These are phyloP conservation scores for Elephantulus edwardii DNA, from an alignment of 2,113 vertebrate genomes.

Conservation along the genomic window DNA sequence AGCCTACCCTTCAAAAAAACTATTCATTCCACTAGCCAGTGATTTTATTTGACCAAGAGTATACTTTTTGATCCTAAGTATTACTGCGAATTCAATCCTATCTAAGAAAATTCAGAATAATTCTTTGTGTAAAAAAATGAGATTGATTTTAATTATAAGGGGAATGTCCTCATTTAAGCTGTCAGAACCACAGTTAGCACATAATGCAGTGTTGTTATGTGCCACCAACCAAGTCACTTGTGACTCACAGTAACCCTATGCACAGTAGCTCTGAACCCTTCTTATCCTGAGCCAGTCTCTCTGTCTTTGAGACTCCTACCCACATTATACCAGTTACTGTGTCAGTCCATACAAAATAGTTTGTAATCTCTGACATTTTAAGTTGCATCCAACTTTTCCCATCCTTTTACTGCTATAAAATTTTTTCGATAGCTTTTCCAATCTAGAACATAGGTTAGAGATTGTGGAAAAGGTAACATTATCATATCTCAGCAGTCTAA, in stretches of 20 bases:
- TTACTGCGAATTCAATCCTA: accelerated
- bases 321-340: too few relatives aligned
- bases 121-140: not conserved
- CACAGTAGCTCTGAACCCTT: too few relatives aligned
- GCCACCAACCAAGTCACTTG: too few relatives aligned
- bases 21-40: not conserved
- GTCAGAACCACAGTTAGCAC: not conserved
- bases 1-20: not conserved
- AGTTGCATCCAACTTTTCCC: not conserved
- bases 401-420: constrained; percentile 14
- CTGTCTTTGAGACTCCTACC: too few relatives aligned
- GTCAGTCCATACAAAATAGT: too few relatives aligned
- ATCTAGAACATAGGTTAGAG: not conserved
- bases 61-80: not conserved
- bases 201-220: not conserved
- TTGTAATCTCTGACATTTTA: not conserved
- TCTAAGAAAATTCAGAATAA: not conserved
- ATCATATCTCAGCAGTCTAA: not conserved
- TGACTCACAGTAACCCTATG: too few relatives aligned
- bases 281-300: too few relatives aligned
- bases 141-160: not conserved
- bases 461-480: not conserved
- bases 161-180: not conserved
- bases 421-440: not conserved
- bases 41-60: not conserved